phyloP scores from a whole-genome alignment of 1,140 invertebrate genomes.

The Anoplophora glabripennis region DNA sequence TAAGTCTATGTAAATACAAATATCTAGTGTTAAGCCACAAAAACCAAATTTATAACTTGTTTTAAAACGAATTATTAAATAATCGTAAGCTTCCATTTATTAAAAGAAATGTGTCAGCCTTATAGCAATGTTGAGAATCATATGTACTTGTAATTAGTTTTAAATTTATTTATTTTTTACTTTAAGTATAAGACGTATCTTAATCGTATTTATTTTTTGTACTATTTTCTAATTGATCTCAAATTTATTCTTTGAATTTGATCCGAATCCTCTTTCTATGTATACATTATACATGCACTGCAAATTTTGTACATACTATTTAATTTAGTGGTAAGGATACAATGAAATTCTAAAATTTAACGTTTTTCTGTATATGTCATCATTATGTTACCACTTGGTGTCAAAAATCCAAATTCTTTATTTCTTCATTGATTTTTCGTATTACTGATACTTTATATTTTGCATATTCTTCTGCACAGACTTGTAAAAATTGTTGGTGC shows the following conservation, averaged over 20 bases:
- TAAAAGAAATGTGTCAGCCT: constrained; percentile 13
- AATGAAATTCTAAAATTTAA: no score
- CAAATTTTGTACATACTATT: not conserved
- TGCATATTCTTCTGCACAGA: no score
- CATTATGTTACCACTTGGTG: no score
- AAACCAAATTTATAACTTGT: constrained; percentile 27
- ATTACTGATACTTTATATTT: no score
- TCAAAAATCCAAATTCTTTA: no score
- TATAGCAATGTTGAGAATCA: constrained; percentile 10
- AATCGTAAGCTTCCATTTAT: constrained; percentile 19
- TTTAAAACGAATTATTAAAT: constrained; percentile 17
- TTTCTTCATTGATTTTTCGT: no score
- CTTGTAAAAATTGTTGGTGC: no score
- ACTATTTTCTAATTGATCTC: not conserved
- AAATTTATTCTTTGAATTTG: not conserved
- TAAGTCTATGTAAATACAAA: constrained; percentile 44
- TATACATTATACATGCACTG: not conserved
- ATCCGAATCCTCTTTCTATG: not conserved
- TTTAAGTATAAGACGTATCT: not conserved
- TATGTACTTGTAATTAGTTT: constrained; percentile 7
- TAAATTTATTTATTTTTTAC: constrained; percentile 19
- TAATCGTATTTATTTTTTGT: no score
- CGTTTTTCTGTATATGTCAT: no score
- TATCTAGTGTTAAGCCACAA: constrained; percentile 12
- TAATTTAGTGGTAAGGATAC: not conserved